Base-by-base conservation (phyloP, 2,113 vertebrate genomes). In the Camelus dromedarius region DNA sequence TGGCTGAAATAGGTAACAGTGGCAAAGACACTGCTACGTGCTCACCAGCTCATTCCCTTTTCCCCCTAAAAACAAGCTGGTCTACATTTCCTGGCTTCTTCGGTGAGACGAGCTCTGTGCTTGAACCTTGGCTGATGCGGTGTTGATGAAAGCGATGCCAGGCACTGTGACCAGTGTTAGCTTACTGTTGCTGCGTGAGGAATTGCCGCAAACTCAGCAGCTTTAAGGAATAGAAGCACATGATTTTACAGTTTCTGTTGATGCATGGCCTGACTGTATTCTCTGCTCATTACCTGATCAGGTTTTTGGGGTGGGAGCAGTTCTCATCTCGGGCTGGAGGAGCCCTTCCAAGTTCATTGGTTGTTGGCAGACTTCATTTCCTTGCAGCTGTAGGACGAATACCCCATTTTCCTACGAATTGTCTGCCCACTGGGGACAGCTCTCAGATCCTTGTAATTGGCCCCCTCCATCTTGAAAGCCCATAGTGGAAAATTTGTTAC, bases 271-370 rank as follows among this genome's bases (percentile, higher is more conserved):
- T 35, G 12, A 62, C 30, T 15, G 8, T 10, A 38, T 60, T 38
- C 13, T 32, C 6, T 58, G 58, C 15, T 38, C 28, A 24, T 75
- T 30, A 52, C 30, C 35, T 91, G n/a, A 38, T 24, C n/a, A 6
- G 1, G 8, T 8, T 24, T 24, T 58, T 2, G 16, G 5, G 10
- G 19, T 48, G 4, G 26, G 4, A 15, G 28, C 42, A 7, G 1
- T 52, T 67, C 20, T 86, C 42, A 58, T 67, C 11, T 13, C 3
- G 32, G n/a, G 14, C 7, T 72, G 30, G 24, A 54, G 38, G 18
- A 28, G 18, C 22, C 73, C 38, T 60, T 94, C 24, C 58, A 80
- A 62, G 9, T 79, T 42, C 20, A 28, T 69, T 86, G 30, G 16
- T 42, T 82, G 11, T 76, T 81, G 30, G 24, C 4, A 67, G 32